Conservation (phyloP, 2,888 invertebrate genomes). For the Eilema griseolum region DNA sequence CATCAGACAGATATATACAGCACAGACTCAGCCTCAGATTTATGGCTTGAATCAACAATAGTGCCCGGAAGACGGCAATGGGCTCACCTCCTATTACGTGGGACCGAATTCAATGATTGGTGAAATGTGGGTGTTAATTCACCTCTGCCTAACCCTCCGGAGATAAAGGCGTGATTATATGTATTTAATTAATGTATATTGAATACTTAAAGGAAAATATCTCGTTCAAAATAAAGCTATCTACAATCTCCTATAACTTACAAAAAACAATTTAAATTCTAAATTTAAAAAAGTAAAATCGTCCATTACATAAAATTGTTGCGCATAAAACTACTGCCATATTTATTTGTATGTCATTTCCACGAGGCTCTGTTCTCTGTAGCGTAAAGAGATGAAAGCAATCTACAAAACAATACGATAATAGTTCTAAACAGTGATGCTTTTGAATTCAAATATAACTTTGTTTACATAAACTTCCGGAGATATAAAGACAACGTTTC, state of each 20-base stretch:
- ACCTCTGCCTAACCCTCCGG: too few species aligned
- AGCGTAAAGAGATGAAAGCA: conserved; percentile 5
- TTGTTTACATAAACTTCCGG: conserved; percentile 62
- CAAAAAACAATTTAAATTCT: not conserved
- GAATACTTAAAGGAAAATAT: too few species aligned
- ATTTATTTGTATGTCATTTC: conserved; percentile 1
- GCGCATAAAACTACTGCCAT: not conserved
- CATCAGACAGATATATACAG: too few species aligned
- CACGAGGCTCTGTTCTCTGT: not conserved
- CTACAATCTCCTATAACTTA: not conserved
- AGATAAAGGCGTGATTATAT: too few species aligned
- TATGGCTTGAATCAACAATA: too few species aligned
- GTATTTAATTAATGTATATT: too few species aligned
- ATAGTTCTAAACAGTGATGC: conserved; percentile 4
- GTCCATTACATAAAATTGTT: not conserved
- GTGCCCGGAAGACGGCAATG: too few species aligned
- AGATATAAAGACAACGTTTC: conserved; percentile 55
- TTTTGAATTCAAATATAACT: conserved; percentile 26
- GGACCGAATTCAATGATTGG: too few species aligned
- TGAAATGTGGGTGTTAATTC: too few species aligned
- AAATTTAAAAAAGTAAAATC: not conserved
- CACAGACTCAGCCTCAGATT: too few species aligned
- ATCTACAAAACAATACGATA: conserved; percentile 11
- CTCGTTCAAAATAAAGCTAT: not conserved
- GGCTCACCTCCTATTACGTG: too few species aligned